Evolutionary conservation across 2,797 vertebrate genomes (phyloP), one percentile per base, ranked within the genome.

Genomic region (Ciconia nigra): DNA sequence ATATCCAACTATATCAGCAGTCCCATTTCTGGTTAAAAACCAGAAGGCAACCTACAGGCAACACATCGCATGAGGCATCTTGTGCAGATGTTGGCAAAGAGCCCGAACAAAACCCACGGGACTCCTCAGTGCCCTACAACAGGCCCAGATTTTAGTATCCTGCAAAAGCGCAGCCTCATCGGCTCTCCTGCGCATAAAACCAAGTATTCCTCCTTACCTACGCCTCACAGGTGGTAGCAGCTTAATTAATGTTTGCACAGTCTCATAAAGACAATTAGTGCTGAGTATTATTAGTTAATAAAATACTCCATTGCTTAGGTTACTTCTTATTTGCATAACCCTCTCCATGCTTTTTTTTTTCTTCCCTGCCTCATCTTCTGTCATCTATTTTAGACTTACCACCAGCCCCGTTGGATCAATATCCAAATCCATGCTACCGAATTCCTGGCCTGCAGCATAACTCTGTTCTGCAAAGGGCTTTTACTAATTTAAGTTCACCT

Each of bases 201-300:
- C 3, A 1, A 49, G 14, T 16, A 13, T 37, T 65, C 24, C 65
- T 85, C 63, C 47, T 46, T 31, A 35, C 42, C 70, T 20, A 31
- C 44, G 28, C 44, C 61, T 86, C 72, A 22, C 71, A 86, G 76
- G 61, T 83, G 61, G 55, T 54, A 72, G 77, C 66, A 44, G 72
- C 61, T 59, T 83, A 83, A 86, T 86, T 86, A 83, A 89, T 39
- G 26, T 69, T 73, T 73, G 55, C 71, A 78, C 31, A 73, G 61
- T 37, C 86, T 83, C 86, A 47, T 25, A 13, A 83, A 79, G 82
- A 78, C 62, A 89, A 92, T 92, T 73, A 94, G 81, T 17, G 39
- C 19, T n/a, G 42, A 86, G 33, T 33, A 41, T 76, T 88, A 94
- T 80, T 81, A 88, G 85, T 73, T 89, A 92, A 92, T 89, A 86